A percentile compares a stretch with the other conserved stretches of the same genome.
Conservation (phyloP, 1,140 invertebrate genomes). For the Aphelenchoides avenae region DNA sequence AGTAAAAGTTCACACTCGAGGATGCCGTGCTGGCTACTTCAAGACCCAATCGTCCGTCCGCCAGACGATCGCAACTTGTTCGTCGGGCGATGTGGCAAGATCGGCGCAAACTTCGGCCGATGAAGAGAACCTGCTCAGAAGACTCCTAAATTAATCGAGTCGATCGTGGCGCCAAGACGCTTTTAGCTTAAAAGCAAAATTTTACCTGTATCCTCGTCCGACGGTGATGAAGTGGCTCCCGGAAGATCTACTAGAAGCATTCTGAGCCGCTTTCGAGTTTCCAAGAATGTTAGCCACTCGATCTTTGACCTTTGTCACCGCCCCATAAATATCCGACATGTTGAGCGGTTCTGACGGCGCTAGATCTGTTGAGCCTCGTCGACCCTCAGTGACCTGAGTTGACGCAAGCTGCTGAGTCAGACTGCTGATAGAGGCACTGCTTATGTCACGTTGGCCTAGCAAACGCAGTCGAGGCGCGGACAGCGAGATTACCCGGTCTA, state of each 20-base stretch:
- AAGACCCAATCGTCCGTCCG: constrained; percentile 16
- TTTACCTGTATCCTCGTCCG: constrained; percentile 18
- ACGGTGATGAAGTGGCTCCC: constrained; percentile 23
- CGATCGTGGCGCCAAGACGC: background rate
- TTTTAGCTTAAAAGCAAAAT: background rate
- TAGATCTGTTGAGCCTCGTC: background rate
- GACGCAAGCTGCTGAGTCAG: constrained; percentile 14
- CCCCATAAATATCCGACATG: background rate
- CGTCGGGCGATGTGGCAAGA: background rate
- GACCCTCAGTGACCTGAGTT: constrained; percentile 4
- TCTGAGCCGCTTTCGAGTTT: constrained; percentile 11
- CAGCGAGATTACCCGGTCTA: constrained; percentile 34
- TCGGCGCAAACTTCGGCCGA: constrained; percentile 5
- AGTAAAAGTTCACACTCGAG: no score
- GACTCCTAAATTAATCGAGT: constrained; percentile 18
- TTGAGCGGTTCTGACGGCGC: background rate
- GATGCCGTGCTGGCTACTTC: no score
- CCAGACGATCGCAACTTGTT: constrained; percentile 23
- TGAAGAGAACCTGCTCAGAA: constrained; percentile 15
- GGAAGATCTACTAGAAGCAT: constrained; percentile 2
- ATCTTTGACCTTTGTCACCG: background rate
- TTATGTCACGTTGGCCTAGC: no score
- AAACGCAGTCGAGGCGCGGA: background rate
- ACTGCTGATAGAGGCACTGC: constrained; percentile 11
- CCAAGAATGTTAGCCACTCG: background rate